A percentile compares a stretch with the other conserved stretches of the same genome.
Conservation (phyloP, 2,888 invertebrate genomes). For the Luffia ferchaultella region DNA sequence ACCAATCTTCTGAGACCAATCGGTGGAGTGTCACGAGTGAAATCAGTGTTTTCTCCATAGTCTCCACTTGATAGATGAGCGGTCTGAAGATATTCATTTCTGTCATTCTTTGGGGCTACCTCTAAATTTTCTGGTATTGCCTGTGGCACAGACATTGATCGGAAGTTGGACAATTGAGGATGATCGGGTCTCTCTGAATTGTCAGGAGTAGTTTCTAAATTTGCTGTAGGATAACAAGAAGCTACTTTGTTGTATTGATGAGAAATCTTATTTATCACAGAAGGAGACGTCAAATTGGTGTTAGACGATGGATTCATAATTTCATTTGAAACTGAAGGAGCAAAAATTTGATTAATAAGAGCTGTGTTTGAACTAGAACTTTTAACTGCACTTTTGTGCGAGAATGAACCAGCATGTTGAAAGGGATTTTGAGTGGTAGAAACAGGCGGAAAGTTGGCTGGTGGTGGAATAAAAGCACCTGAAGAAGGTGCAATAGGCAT, state of each 20-base stretch:
- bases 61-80: constrained; percentile 73
- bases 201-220: constrained; percentile 72
- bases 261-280: constrained; percentile 35
- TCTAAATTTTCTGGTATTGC: constrained; percentile 65
- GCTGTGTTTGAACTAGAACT: constrained; percentile 20
- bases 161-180: constrained; percentile 29
- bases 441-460: constrained; percentile 28
- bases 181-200: constrained; percentile 73
- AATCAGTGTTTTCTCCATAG: constrained; percentile 51
- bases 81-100: constrained; percentile 80
- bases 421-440: constrained; percentile 43
- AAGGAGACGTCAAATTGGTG: constrained; percentile 38
- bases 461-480: constrained; percentile 19
- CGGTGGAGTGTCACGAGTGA: constrained; percentile 63
- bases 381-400: constrained; percentile 46
- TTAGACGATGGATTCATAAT: constrained; percentile 33
- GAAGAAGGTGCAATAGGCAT: constrained; percentile 3
- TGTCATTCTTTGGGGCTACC: constrained; percentile 72
- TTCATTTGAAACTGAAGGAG: constrained; percentile 23
- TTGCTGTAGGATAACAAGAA: constrained; percentile 57
- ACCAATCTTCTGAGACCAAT: constrained; percentile 73
- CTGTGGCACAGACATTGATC: constrained; percentile 28
- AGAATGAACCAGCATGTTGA: constrained; percentile 50
- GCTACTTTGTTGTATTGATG: constrained; percentile 35
- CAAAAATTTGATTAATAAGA: constrained; percentile 18